These are phyloP conservation scores for Drosophila nasuta DNA, from an alignment of 1,140 invertebrate species.

Conservation along the genomic window DNA sequence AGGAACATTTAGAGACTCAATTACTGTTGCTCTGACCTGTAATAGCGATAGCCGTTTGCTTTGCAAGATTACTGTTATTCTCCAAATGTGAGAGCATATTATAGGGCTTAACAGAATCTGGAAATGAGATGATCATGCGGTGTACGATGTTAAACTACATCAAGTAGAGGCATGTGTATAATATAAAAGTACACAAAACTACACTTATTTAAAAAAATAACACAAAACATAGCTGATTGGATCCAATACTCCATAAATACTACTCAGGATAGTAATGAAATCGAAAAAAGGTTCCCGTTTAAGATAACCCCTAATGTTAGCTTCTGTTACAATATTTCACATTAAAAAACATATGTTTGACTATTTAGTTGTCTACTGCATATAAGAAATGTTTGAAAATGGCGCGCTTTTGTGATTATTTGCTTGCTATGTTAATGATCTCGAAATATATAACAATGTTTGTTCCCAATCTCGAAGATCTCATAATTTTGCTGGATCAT, in stretches of 20 bases:
- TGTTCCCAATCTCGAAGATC: not conserved
- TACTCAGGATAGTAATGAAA: not conserved
- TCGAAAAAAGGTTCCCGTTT: not conserved
- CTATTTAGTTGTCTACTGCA: not conserved
- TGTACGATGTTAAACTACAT: constrained; percentile 45
- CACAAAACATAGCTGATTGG: not conserved
- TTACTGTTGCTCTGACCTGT: constrained; percentile 77
- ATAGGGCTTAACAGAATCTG: constrained; percentile 84
- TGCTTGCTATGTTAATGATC: constrained; percentile 6
- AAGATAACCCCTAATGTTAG: not conserved
- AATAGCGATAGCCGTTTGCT: constrained; percentile 84
- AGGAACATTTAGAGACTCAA: constrained; percentile 51
- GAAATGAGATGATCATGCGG: constrained; percentile 79
- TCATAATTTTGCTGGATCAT: not conserved
- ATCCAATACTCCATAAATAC: not conserved
- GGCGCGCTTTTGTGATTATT: constrained; percentile 6
- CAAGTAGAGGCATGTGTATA: constrained; percentile 17
- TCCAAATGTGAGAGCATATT: constrained; percentile 85
- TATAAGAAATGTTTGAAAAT: not conserved
- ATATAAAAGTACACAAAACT: constrained; percentile 22
- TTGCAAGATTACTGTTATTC: constrained; percentile 84
- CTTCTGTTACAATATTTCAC: not conserved
- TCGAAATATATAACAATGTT: not conserved
- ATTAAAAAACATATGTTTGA: too few species aligned
- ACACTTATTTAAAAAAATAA: constrained; percentile 14